These are phyloP conservation scores for Norana najaformis DNA, from an alignment of 2,888 invertebrate species.

Conservation along the genomic window DNA sequence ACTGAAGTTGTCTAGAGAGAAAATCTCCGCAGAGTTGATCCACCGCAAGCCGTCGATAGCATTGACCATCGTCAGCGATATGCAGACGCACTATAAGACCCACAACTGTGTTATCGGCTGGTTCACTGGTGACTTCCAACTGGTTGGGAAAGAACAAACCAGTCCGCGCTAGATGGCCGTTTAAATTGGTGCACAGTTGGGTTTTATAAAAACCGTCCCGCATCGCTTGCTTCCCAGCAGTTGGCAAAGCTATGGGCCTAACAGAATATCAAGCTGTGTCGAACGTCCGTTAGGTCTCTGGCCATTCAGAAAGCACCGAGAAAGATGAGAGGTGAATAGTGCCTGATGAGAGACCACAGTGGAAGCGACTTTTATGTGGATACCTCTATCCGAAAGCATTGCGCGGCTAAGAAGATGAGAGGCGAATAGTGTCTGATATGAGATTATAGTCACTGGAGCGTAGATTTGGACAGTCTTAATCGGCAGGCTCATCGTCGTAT, in stretches of 20 bases:
- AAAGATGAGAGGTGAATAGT: too few relatives aligned
- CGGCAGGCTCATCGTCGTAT: too few relatives aligned
- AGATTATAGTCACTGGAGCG: too few relatives aligned
- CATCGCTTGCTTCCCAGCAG: not conserved
- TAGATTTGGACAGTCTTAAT: too few relatives aligned
- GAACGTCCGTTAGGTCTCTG: not conserved
- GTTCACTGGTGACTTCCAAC: not conserved
- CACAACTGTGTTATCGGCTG: not conserved
- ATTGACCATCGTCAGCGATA: too few relatives aligned
- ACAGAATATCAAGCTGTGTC: not conserved
- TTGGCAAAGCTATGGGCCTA: not conserved
- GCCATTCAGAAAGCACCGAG: not conserved
- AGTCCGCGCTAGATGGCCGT: not conserved
- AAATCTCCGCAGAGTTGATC: not conserved
- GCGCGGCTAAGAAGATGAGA: too few relatives aligned
- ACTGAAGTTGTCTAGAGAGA: not conserved
- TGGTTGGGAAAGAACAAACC: not conserved
- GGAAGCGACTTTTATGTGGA: too few relatives aligned
- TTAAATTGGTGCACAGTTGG: not conserved
- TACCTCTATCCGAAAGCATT: too few relatives aligned
- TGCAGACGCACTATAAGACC: not conserved
- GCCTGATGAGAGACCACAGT: too few relatives aligned
- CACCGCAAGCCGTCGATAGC: not conserved
- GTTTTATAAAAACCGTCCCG: not conserved
- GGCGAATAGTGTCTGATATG: too few relatives aligned